Base-by-base conservation (phyloP, 2,888 invertebrate genomes). In the Drosophila nigritarsus region DNA sequence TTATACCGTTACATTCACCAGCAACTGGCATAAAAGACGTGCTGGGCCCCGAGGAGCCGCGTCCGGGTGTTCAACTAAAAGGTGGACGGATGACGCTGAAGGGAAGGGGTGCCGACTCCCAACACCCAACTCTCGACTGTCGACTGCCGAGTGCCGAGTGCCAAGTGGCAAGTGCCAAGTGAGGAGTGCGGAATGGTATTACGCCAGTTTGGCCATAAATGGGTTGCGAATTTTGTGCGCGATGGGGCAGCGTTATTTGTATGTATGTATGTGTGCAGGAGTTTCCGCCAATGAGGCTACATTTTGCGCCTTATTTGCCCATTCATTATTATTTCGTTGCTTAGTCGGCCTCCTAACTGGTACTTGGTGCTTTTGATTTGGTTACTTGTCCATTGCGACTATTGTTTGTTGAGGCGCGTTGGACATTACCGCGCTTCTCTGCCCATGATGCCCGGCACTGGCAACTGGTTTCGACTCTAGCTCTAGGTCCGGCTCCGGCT, bases 301-400 rank as follows among this genome's bases (percentile, higher is more conserved):
- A 65, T 56, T 67, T 49, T 65, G 56, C 30, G 65, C 65, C 67
- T 78, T 82, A 79, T 74, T 79, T 79, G 63, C 65, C 72, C 79
- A 79, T 80, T 80, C 82, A 80, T 80, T 80, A 80, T 82, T 79
- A 80, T 82, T 82, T 82, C 71, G 65, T 74, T 75, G 71, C 61
- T 53, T 58, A 68, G 69, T 55, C 45, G 29, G 49, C 55, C 56
- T 45, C 55, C 65, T 50, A 54, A 32, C 59, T 51, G 51, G 29
- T 40, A 50, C 50, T 38, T 40, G 27, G 32, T 50, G 55, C 62
- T 65, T 61, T 74, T 73, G 78, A 69, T 63, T 78, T 70, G 42
- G 36, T 56, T 40, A 50, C 34, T 50, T 55, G 53, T 61, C 62
- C 40, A 42, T 54, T 58, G 67, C 59, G 65, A 82, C 79, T 75